These are phyloP conservation scores for Watsonalla binaria DNA, from an alignment of 2,888 invertebrate genomes.

Conservation along the genomic window DNA sequence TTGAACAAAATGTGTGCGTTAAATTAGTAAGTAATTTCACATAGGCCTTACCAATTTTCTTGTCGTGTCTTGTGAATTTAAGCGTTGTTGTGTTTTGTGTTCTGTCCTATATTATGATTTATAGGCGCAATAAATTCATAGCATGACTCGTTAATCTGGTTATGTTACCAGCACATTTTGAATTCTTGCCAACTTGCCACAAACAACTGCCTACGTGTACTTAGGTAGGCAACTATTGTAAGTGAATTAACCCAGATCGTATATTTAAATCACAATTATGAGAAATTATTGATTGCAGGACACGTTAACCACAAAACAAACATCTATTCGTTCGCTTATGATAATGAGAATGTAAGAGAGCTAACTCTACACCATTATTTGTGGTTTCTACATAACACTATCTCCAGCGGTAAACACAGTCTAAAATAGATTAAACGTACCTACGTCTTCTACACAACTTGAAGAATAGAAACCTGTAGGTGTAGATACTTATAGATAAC, in stretches of 20 bases:
- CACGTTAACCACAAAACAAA: no score
- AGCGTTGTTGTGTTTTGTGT: slow-evolving; percentile 40
- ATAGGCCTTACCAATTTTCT: neutral
- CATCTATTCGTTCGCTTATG: no score
- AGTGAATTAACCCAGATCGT: neutral
- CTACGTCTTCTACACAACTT: neutral
- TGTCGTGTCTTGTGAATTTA: slow-evolving; percentile 26
- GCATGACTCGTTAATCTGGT: slow-evolving; percentile 57
- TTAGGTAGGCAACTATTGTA: slow-evolving; percentile 1
- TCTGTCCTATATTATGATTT: slow-evolving; percentile 60
- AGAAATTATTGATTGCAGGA: neutral
- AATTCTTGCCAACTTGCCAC: slow-evolving; percentile 61
- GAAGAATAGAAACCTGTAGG: neutral
- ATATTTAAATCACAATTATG: neutral
- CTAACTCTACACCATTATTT: no score
- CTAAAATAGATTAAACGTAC: neutral
- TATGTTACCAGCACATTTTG: slow-evolving; percentile 61
- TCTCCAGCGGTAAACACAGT: neutral
- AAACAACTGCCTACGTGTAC: slow-evolving; percentile 37
- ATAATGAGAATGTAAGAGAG: no score
- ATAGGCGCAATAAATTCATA: slow-evolving; percentile 57
- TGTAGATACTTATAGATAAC: slow-evolving; percentile 3
- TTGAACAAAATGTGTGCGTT: no score
- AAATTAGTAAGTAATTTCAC: no score
- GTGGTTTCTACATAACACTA: no score